Evolutionary conservation across 2,797 vertebrate genomes (phyloP), one percentile per base, ranked within the genome.

Genomic region (Epinephelus coioides): DNA sequence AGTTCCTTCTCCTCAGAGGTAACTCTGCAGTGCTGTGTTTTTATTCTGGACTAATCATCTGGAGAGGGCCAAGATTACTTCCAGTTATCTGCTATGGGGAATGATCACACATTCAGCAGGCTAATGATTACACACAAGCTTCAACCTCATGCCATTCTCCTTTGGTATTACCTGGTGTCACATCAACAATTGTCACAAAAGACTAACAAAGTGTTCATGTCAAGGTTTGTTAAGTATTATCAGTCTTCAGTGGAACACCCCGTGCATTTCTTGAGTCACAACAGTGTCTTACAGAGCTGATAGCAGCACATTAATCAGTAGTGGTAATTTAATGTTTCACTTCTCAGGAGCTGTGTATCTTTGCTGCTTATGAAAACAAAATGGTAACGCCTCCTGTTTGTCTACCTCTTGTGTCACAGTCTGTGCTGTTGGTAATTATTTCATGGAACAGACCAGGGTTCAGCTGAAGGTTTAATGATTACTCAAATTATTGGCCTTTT

Each of bases 381-480:
- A 11, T 10, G 44, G 18, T 2, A n/a, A 68, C 44, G 11, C 40
- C 2, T 49, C n/a, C 18, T 3, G 2, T 44, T 27, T 27, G 47
- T 15, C 19, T 62, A 1, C 6, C 9, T 62, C 18, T 17, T n/a
- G 8, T 38, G 49, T 51, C n/a, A 5, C 27, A 10, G 38, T 17
- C 18, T 56, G 18, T 47, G 51, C 6, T 44, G 6, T 53, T 11
- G 6, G 5, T 38, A 15, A 19, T 55, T 19, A 2, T 61, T 65
- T 60, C 6, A 49, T 54, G 7, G 8, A 54, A n/a, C 44, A 73
- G 64, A 40, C n/a, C 69, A 78, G 55, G 40, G 75, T 86, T 77
- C 77, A 81, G 54, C 67, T 69, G 4, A 57, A 30, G 49, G 82
- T 77, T 88, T 87, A 88, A 91, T 89, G 40, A 88, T 87, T 84